Conservation (phyloP, 2,113 vertebrate genomes). For the Collichthys lucidus region DNA sequence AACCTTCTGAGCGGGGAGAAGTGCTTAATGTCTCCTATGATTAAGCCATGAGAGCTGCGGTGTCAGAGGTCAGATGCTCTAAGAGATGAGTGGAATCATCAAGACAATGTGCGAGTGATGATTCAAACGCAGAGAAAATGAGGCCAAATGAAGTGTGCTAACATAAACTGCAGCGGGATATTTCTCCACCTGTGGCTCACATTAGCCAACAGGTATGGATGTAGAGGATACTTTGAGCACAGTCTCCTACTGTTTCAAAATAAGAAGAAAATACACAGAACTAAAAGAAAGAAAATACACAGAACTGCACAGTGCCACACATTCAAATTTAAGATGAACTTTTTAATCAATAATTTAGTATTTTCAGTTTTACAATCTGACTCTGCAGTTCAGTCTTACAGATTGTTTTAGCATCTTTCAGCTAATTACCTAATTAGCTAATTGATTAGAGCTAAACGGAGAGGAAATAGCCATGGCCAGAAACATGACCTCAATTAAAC, state of each 20-base stretch:
- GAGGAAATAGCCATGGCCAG: no score
- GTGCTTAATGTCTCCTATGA: constrained; percentile 68
- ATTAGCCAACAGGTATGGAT: background rate
- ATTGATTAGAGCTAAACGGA: no score
- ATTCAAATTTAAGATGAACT: background rate
- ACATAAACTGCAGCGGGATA: constrained; percentile 4
- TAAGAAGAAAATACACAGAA: background rate
- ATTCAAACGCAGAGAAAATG: constrained; percentile 25
- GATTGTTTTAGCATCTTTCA: background rate
- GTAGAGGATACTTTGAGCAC: no score
- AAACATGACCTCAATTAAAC: no score
- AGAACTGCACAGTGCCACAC: background rate
- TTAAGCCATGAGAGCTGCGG: constrained; percentile 57
- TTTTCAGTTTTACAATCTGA: background rate
- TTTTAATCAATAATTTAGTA: background rate
- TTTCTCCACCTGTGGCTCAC: background rate
- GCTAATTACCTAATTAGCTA: background rate
- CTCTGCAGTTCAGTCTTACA: background rate
- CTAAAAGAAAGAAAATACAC: background rate
- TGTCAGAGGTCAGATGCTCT: constrained; percentile 66
- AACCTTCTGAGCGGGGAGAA: constrained; percentile 71
- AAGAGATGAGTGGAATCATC: constrained; percentile 60
- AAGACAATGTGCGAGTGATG: constrained; percentile 42
- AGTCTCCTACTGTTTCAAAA: background rate
- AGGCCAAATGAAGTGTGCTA: constrained; percentile 2